Evolutionary conservation across 2,888 invertebrate species (phyloP).

Genomic region (Podotricha telesiphe): DNA sequence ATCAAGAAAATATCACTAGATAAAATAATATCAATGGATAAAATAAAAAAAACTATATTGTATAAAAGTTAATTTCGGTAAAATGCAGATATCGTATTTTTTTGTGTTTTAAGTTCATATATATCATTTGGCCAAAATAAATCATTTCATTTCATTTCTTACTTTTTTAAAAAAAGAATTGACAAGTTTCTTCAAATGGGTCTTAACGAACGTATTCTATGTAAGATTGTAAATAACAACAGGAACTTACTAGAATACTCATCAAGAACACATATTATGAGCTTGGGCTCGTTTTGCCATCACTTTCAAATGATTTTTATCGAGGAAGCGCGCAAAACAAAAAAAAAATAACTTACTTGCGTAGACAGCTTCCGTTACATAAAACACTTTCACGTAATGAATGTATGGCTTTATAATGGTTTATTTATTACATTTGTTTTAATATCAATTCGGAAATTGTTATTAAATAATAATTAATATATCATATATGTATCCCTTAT

Average conservation of each 20-base stretch:
- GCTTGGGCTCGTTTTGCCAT: slow-evolving; percentile 28
- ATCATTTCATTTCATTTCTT: too few relatives aligned
- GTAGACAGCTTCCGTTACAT: slow-evolving; percentile 43
- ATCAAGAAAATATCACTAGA: too few relatives aligned
- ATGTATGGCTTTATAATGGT: slow-evolving; percentile 28
- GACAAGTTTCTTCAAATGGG: too few relatives aligned
- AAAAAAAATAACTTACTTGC: slow-evolving; percentile 44
- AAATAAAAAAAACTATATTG: too few relatives aligned
- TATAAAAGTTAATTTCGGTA: too few relatives aligned
- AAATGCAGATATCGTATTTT: too few relatives aligned
- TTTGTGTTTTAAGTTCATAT: too few relatives aligned
- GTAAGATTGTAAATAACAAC: too few relatives aligned
- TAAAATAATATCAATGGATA: too few relatives aligned
- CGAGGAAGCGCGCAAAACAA: slow-evolving; percentile 38
- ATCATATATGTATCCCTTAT: not conserved
- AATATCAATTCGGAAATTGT: slow-evolving; percentile 13
- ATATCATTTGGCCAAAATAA: too few relatives aligned
- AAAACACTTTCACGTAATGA: slow-evolving; percentile 51
- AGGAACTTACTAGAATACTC: not conserved
- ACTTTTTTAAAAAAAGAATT: too few relatives aligned
- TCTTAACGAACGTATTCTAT: too few relatives aligned
- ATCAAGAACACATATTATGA: slow-evolving; percentile 20
- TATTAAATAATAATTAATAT: not conserved
- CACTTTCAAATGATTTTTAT: slow-evolving; percentile 40
- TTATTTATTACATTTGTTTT: slow-evolving; percentile 8